Evolutionary conservation across 2,113 vertebrate species (phyloP).

Genomic region (Mobula birostris): DNA sequence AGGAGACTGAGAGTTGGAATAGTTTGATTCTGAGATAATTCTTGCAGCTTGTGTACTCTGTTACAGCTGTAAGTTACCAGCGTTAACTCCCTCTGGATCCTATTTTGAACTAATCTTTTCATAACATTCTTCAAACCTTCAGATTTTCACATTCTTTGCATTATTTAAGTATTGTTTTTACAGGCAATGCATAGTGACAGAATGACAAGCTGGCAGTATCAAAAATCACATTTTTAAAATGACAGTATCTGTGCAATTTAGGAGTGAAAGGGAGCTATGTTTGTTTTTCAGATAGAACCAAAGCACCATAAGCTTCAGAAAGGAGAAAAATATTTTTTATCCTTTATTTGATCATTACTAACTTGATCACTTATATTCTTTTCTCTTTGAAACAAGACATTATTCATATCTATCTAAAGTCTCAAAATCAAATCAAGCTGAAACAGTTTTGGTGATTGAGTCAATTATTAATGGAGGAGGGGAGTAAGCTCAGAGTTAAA

Average conservation of each 20-base stretch:
- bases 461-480: slow-evolving; percentile 71
- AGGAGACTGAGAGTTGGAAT: slow-evolving; percentile 39
- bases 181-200: slow-evolving; percentile 51
- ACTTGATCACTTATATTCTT: slow-evolving; percentile 55
- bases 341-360: slow-evolving; percentile 71
- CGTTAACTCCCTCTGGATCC: slow-evolving; percentile 43
- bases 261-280: neutral
- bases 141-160: slow-evolving; percentile 50
- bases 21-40: slow-evolving; percentile 49
- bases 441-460: slow-evolving; percentile 61
- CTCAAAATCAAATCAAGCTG: slow-evolving; percentile 76
- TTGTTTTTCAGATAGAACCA: slow-evolving; percentile 63
- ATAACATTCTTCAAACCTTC: slow-evolving; percentile 42
- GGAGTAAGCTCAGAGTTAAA: slow-evolving; percentile 68
- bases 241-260: neutral
- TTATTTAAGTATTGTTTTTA: slow-evolving; percentile 48
- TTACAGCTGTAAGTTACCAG: slow-evolving; percentile 49
- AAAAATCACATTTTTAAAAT: neutral
- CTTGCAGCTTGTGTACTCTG: slow-evolving; percentile 42
- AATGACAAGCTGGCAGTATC: neutral
- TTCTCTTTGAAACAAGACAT: slow-evolving; percentile 60
- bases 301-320: slow-evolving; percentile 75
- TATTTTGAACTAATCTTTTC: slow-evolving; percentile 46
- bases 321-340: slow-evolving; percentile 76
- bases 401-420: slow-evolving; percentile 64